Evolutionary conservation across 92 coral and sea anemone genomes (phyloP).

Genomic region (Phenganax stokvisi): DNA sequence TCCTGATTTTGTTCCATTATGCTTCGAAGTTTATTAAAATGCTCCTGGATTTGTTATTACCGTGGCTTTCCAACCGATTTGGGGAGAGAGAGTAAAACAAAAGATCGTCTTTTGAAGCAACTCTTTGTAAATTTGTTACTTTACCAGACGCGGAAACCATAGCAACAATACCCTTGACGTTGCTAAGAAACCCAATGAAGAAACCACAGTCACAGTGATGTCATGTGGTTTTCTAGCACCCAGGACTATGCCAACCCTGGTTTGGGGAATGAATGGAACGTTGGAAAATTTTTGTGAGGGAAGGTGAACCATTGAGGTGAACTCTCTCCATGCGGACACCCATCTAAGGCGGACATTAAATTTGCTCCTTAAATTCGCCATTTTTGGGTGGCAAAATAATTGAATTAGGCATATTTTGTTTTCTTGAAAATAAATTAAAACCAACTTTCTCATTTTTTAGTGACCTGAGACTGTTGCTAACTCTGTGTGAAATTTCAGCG

Average conservation of each 20-base stretch:
- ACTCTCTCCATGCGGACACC: background rate
- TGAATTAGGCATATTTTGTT: too few relatives aligned
- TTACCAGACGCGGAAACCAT: slow-evolving; percentile 34
- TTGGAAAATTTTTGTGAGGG: background rate
- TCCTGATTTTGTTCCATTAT: slow-evolving; percentile 48
- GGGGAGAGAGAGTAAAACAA: background rate
- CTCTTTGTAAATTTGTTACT: slow-evolving; percentile 12
- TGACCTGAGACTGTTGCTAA: too few relatives aligned
- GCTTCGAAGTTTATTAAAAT: background rate
- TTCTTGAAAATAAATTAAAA: too few relatives aligned
- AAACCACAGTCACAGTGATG: background rate
- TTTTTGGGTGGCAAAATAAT: background rate
- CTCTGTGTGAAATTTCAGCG: too few relatives aligned
- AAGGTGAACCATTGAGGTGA: background rate
- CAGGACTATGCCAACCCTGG: background rate
- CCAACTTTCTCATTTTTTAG: too few relatives aligned
- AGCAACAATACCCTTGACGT: slow-evolving; percentile 13
- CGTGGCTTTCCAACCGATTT: slow-evolving; percentile 1
- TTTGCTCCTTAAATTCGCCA: too few relatives aligned
- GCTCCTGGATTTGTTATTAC: background rate
- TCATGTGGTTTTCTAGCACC: background rate
- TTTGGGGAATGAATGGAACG: background rate
- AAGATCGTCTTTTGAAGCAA: background rate
- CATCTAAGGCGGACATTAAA: too few relatives aligned
- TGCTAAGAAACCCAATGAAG: slow-evolving; percentile 5